Conservation (phyloP, 2,888 invertebrate species). For the Agriopis leucophaearia region DNA sequence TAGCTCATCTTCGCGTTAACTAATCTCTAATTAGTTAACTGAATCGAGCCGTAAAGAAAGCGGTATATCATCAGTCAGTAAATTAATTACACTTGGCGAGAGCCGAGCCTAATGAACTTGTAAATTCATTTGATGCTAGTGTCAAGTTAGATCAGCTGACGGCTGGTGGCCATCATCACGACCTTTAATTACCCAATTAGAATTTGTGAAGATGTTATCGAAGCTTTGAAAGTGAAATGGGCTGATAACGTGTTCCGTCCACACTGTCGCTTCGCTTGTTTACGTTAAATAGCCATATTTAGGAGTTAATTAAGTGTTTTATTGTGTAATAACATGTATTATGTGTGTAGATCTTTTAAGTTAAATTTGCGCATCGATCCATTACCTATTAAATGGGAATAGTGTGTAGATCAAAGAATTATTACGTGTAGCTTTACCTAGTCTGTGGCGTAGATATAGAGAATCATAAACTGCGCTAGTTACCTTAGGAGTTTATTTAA, state of each 20-base stretch:
- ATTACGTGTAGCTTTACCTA: too few species aligned
- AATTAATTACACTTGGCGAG: conserved; percentile 44
- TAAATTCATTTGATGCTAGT: conserved; percentile 23
- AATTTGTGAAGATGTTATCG: conserved; percentile 24
- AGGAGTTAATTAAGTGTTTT: background rate
- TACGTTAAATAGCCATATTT: background rate
- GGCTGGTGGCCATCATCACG: conserved; percentile 1
- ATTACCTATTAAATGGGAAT: background rate
- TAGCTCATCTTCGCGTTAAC: conserved; percentile 28
- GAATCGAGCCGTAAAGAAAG: conserved; percentile 45
- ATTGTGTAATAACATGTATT: background rate
- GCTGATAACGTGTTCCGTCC: conserved; percentile 11
- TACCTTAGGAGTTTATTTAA: too few species aligned
- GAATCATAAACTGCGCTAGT: too few species aligned
- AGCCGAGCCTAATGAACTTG: conserved; percentile 35
- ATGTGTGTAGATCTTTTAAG: background rate
- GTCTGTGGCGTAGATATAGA: too few species aligned
- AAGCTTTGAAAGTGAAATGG: conserved; percentile 5
- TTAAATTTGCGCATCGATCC: background rate
- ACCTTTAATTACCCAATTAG: conserved; percentile 20
- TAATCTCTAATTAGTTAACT: conserved; percentile 45
- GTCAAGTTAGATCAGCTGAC: conserved; percentile 30
- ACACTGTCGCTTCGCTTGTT: conserved; percentile 5
- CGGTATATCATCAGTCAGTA: conserved; percentile 38
- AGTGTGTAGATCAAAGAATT: background rate